phyloP scores from a whole-genome alignment of 2,113 vertebrate genomes.

The Camelus dromedarius region DNA sequence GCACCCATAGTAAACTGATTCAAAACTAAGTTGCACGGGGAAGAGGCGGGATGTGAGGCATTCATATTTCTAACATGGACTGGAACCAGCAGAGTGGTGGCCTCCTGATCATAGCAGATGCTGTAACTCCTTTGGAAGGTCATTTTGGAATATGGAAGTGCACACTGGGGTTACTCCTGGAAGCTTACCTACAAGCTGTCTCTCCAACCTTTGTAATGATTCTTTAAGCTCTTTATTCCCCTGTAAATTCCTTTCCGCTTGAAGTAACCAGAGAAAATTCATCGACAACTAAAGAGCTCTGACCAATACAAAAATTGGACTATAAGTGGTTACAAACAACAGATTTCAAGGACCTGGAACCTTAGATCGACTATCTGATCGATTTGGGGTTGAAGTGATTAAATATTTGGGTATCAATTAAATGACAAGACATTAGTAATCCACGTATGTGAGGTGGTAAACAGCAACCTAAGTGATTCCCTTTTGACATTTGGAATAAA shows the following conservation, averaged over 20 bases:
- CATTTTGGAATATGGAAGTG: neutral
- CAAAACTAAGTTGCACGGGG: neutral
- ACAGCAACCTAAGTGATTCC: neutral
- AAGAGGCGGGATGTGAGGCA: neutral
- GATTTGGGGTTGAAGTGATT: neutral
- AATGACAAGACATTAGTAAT: neutral
- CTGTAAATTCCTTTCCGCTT: constrained; percentile 39
- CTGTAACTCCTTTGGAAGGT: neutral
- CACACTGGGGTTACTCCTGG: neutral
- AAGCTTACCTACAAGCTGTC: neutral
- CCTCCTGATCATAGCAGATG: neutral
- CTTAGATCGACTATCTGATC: neutral
- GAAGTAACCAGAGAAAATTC: constrained; percentile 51
- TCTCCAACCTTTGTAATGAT: neutral
- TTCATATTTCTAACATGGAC: constrained; percentile 7
- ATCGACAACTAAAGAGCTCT: constrained; percentile 2
- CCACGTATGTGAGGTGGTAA: neutral
- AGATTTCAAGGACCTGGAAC: neutral
- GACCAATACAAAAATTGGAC: constrained; percentile 13
- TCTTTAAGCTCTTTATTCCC: neutral
- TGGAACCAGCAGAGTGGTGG: neutral
- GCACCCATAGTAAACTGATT: neutral
- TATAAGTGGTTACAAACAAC: neutral
- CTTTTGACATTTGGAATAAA: constrained; percentile 14
- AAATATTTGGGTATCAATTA: neutral